Conservation (phyloP, 2,113 vertebrate species). For the Aspiorhynchus laticeps region DNA sequence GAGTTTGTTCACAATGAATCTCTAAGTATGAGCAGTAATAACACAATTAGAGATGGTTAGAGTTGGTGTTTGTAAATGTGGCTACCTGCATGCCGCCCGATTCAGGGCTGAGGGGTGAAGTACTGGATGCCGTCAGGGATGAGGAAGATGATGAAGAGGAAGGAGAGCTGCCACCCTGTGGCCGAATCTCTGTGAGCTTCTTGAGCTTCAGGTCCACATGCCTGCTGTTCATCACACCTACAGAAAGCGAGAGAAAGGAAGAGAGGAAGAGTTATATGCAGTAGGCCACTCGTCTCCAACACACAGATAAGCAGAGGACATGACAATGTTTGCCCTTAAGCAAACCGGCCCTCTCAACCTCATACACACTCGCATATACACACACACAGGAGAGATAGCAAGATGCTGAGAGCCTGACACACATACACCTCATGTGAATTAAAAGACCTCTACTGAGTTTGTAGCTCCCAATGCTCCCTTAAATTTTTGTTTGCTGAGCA, state of each 20-base stretch:
- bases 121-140: conserved; percentile 67
- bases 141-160: conserved; percentile 68
- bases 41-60: background rate
- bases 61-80: background rate
- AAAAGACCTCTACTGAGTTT: background rate
- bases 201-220: conserved; percentile 91
- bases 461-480: background rate
- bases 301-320: background rate
- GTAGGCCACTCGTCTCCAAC: conserved; percentile 10
- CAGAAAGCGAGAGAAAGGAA: background rate
- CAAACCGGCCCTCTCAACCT: background rate
- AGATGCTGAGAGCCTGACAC: conserved; percentile 10
- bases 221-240: conserved; percentile 87
- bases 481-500: background rate
- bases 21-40: background rate
- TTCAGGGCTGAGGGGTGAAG: conserved; percentile 71
- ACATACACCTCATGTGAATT: background rate
- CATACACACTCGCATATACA: background rate
- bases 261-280: conserved; percentile 25
- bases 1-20: background rate
- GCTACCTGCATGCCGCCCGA: conserved; percentile 59
- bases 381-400: conserved; percentile 2
- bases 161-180: conserved; percentile 82
- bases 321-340: conserved; percentile 5
- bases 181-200: conserved; percentile 84